phyloP scores from a whole-genome alignment of 1,140 invertebrate species.

The Leptonema lineaticorne region DNA sequence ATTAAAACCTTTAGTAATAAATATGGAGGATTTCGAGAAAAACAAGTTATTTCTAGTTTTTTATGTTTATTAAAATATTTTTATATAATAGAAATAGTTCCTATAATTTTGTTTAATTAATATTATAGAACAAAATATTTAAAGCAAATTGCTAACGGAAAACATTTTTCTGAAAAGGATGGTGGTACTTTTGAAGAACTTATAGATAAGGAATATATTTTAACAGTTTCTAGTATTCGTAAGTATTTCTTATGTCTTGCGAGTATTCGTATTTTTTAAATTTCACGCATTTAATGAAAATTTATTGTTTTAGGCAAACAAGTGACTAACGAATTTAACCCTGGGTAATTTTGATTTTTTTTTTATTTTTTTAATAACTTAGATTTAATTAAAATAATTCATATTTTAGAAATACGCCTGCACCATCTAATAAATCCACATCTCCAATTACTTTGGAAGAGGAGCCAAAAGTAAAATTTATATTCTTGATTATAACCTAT shows the following conservation, averaged over 20 bases:
- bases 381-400: no score
- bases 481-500: no score
- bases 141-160: background rate
- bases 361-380: no score
- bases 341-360: no score
- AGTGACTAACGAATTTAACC: no score
- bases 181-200: slow-evolving; percentile 34
- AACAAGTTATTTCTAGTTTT: slow-evolving; percentile 11
- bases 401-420: no score
- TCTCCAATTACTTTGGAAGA: no score
- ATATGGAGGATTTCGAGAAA: background rate
- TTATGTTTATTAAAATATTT: slow-evolving; percentile 1
- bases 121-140: slow-evolving; percentile 14
- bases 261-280: no score
- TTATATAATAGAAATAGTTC: background rate
- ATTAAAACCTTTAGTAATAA: slow-evolving; percentile 5
- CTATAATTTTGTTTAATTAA: background rate
- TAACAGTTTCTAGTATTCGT: slow-evolving; percentile 22
- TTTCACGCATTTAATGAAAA: no score
- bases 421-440: no score
- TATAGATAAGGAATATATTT: slow-evolving; percentile 34
- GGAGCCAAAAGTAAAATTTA: no score
- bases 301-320: no score
- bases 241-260: background rate
- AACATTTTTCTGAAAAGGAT: slow-evolving; percentile 34